A percentile compares a stretch with the other conserved stretches of the same genome.
These are phyloP conservation scores for Camptogramma bilineatum DNA, from an alignment of 2,888 invertebrate species.

Conservation along the genomic window DNA sequence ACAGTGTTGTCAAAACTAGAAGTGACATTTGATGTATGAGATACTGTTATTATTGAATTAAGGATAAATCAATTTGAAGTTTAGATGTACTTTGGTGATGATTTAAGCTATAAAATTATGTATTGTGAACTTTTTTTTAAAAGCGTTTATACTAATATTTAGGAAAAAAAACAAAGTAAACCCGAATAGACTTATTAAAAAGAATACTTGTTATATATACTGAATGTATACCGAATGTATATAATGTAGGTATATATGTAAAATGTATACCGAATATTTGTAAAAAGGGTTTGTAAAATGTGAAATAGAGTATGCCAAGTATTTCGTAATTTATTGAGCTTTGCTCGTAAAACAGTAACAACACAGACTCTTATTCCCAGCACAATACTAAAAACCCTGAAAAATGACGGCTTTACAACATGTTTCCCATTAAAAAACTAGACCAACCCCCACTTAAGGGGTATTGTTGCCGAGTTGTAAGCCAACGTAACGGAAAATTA, in stretches of 20 bases:
- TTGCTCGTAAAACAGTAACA: background rate
- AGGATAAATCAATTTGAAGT: background rate
- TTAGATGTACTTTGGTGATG: background rate
- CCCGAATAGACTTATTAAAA: too few species aligned
- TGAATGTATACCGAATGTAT: too few species aligned
- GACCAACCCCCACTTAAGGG: constrained; percentile 50
- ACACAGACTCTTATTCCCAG: constrained; percentile 26
- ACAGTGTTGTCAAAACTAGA: constrained; percentile 33
- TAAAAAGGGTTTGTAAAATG: too few species aligned
- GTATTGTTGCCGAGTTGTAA: constrained; percentile 51
- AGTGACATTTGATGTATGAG: constrained; percentile 22
- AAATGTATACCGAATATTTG: too few species aligned
- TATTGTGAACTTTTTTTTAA: too few species aligned
- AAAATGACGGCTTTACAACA: constrained; percentile 37
- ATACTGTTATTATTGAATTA: constrained; percentile 12
- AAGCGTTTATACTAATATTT: too few species aligned
- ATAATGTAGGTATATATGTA: too few species aligned
- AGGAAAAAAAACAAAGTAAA: too few species aligned
- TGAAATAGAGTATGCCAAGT: too few species aligned
- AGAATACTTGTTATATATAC: too few species aligned
- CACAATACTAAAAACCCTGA: constrained; percentile 25
- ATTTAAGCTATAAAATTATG: background rate
- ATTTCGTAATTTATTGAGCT: too few species aligned
- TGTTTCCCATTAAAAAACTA: constrained; percentile 44
- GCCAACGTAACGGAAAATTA: constrained; percentile 74